A percentile compares a stretch with the other conserved stretches of the same genome.
Evolutionary conservation across 1,140 invertebrate species (phyloP).

Genomic region (Apis cerana): DNA sequence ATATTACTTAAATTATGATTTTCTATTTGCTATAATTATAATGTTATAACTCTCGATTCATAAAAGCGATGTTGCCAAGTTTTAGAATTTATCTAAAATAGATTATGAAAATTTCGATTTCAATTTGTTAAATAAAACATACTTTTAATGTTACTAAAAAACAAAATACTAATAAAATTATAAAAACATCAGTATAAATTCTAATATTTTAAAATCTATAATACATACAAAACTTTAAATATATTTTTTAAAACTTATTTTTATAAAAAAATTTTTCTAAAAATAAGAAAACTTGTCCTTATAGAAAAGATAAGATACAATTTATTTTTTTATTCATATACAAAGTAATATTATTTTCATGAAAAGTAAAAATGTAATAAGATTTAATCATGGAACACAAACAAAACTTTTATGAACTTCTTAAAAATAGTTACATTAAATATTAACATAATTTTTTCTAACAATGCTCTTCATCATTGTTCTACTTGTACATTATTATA

Average conservation of each 20-base stretch:
- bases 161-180: neutral
- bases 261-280: neutral
- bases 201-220: too few relatives aligned
- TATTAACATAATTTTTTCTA: constrained; percentile 30
- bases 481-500: constrained; percentile 45
- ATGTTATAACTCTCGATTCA: too few relatives aligned
- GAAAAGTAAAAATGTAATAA: constrained; percentile 35
- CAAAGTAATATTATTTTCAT: constrained; percentile 49
- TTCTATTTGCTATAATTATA: too few relatives aligned
- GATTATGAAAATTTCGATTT: too few relatives aligned
- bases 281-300: constrained; percentile 2
- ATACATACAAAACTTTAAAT: too few relatives aligned
- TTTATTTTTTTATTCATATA: constrained; percentile 58
- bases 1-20: too few relatives aligned
- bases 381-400: constrained; percentile 31
- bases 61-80: too few relatives aligned
- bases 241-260: neutral
- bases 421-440: constrained; percentile 22
- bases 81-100: too few relatives aligned
- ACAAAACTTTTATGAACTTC: constrained; percentile 19
- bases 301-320: constrained; percentile 59
- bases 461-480: constrained; percentile 23
- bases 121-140: neutral
- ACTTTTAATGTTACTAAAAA: neutral
- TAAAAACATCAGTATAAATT: neutral